A percentile compares a stretch with the other conserved stretches of the same genome.
Conservation (phyloP, 2,888 invertebrate genomes). For the Leptinotarsa juncta region DNA sequence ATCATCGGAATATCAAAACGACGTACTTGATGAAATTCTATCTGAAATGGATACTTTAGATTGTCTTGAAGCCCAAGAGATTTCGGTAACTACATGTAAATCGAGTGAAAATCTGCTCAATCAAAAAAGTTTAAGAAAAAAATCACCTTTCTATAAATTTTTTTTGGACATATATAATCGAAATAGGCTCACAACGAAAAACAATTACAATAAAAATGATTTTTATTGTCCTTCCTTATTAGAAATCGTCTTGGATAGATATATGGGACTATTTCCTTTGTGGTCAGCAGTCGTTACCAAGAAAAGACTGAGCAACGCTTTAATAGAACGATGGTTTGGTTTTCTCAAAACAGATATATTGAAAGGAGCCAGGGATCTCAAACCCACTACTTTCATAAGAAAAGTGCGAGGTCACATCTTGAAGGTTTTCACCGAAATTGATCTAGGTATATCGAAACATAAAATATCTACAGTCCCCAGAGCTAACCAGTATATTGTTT, state of each 20-base stretch:
- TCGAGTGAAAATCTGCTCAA: not conserved
- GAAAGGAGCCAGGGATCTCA: conserved; percentile 24
- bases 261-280: conserved; percentile 27
- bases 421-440: conserved; percentile 12
- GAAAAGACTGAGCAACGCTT: conserved; percentile 22
- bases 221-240: conserved; percentile 21
- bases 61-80: not conserved
- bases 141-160: conserved; percentile 12
- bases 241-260: conserved; percentile 16
- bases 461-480: conserved; percentile 4
- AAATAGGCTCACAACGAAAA: not conserved
- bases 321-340: conserved; percentile 27
- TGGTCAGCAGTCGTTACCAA: conserved; percentile 23
- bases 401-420: conserved; percentile 20
- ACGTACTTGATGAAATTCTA: not conserved
- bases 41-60: not conserved
- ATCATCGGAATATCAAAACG: conserved; percentile 15
- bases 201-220: not conserved
- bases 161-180: not conserved
- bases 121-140: conserved; percentile 6
- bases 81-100: not conserved
- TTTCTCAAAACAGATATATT: conserved; percentile 27
- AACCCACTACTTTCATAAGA: conserved; percentile 20
- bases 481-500: not conserved
- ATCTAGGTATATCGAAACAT: conserved; percentile 21